Evolutionary conservation across 1,140 invertebrate species (phyloP).

Genomic region (Eulimnadia texana): DNA sequence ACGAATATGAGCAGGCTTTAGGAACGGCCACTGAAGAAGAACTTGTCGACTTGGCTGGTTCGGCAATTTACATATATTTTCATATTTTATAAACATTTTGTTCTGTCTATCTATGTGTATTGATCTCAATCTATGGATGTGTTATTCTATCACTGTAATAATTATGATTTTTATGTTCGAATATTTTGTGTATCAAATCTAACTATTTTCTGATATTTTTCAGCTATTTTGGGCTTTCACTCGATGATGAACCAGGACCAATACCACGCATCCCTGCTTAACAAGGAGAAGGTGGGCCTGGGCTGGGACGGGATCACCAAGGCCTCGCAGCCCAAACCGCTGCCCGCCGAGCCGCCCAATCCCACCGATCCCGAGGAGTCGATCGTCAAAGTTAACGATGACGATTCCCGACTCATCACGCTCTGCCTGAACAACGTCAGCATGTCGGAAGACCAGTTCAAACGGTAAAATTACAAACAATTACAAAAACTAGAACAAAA

Average conservation of each 20-base stretch:
- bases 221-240: constrained; percentile 96
- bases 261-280: constrained; percentile 92
- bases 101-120: too few species aligned
- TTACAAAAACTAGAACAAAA: too few species aligned
- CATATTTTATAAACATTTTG: too few species aligned
- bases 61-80: too few species aligned
- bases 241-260: constrained; percentile 99
- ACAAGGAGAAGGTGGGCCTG: constrained; percentile 58
- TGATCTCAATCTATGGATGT: too few species aligned
- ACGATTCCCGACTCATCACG: constrained; percentile 72
- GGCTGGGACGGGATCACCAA: constrained; percentile 90
- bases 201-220: too few species aligned
- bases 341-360: constrained; percentile 84
- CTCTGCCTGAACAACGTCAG: constrained; percentile 98
- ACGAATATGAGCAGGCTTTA: constrained; percentile 88
- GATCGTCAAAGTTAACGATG: constrained; percentile 69
- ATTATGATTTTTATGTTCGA: too few species aligned
- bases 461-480: too few species aligned
- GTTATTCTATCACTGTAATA: background rate
- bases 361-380: constrained; percentile 81
- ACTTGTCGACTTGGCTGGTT: constrained; percentile 98
- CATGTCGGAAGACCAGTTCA: constrained; percentile 90
- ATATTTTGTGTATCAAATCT: too few species aligned
- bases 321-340: constrained; percentile 77
- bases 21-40: constrained; percentile 85